Conservation (phyloP, 2,888 invertebrate genomes). For the Hydraecia micacea region DNA sequence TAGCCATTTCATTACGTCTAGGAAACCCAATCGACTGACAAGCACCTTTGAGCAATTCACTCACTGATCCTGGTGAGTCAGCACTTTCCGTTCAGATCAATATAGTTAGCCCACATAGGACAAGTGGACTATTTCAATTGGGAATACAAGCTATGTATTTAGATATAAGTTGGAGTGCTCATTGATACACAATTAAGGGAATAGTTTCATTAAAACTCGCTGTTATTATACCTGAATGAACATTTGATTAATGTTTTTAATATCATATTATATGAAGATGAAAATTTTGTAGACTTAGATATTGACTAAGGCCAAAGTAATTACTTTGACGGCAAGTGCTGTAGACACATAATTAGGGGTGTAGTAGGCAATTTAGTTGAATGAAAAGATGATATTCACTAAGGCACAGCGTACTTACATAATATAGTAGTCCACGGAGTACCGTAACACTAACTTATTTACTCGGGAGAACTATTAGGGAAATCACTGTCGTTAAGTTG, state of each 20-base stretch:
- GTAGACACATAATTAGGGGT: constrained; percentile 46
- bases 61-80: constrained; percentile 69
- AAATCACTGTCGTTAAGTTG: constrained; percentile 54
- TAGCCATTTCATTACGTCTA: constrained; percentile 68
- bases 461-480: constrained; percentile 56
- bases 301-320: constrained; percentile 45
- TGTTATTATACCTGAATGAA: constrained; percentile 11
- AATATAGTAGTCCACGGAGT: constrained; percentile 27
- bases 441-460: constrained; percentile 51
- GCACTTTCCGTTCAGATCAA: constrained; percentile 70
- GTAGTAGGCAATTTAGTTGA: constrained; percentile 41
- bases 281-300: constrained; percentile 27
- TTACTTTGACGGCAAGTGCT: constrained; percentile 45
- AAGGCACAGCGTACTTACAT: constrained; percentile 32
- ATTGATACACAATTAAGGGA: constrained; percentile 16
- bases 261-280: constrained; percentile 17
- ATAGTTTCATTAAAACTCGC: constrained; percentile 29
- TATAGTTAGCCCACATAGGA: constrained; percentile 66
- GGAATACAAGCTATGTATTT: constrained; percentile 20
- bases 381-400: constrained; percentile 44
- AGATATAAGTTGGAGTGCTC: constrained; percentile 30
- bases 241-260: constrained; percentile 18
- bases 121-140: constrained; percentile 45
- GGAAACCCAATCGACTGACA: constrained; percentile 63
- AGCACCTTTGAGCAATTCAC: constrained; percentile 70